Conservation (phyloP, 2,797 vertebrate genomes). For the Etheostoma perlongum region DNA sequence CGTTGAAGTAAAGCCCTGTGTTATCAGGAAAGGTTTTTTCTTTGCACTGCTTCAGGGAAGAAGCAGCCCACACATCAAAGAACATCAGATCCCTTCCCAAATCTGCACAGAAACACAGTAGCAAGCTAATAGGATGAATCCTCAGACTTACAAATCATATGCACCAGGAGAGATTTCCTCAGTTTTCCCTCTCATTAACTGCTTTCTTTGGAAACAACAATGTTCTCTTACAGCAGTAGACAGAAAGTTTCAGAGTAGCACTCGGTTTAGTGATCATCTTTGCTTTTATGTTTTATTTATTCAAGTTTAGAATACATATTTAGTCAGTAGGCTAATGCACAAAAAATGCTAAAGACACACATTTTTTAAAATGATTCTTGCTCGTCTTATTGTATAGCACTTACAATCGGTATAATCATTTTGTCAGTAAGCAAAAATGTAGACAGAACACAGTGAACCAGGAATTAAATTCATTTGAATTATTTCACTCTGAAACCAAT, state of each 20-base stretch:
- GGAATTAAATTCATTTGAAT: conserved; percentile 14
- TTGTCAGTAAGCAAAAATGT: background rate
- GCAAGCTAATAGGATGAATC: conserved; percentile 47
- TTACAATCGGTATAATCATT: background rate
- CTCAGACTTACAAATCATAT: conserved; percentile 57
- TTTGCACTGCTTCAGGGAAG: conserved; percentile 52
- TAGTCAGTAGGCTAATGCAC: background rate
- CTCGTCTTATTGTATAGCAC: background rate
- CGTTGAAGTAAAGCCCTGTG: conserved; percentile 57
- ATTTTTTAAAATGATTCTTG: background rate
- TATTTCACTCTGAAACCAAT: conserved; percentile 13
- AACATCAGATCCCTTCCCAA: conserved; percentile 43
- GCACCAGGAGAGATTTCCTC: conserved; percentile 26
- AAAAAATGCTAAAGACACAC: background rate
- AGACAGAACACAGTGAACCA: conserved; percentile 1
- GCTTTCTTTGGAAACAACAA: conserved; percentile 7
- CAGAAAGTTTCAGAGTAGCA: background rate
- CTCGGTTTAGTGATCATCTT: background rate
- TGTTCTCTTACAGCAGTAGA: background rate
- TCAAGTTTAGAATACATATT: conserved; percentile 1
- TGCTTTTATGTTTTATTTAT: background rate
- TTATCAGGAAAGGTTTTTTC: conserved; percentile 53
- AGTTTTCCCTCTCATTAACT: conserved; percentile 39
- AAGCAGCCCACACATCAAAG: conserved; percentile 59
- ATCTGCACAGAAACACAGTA: conserved; percentile 61